Evolutionary conservation across 2,888 invertebrate species (phyloP).

Genomic region (Lepetodrilus schrolli): DNA sequence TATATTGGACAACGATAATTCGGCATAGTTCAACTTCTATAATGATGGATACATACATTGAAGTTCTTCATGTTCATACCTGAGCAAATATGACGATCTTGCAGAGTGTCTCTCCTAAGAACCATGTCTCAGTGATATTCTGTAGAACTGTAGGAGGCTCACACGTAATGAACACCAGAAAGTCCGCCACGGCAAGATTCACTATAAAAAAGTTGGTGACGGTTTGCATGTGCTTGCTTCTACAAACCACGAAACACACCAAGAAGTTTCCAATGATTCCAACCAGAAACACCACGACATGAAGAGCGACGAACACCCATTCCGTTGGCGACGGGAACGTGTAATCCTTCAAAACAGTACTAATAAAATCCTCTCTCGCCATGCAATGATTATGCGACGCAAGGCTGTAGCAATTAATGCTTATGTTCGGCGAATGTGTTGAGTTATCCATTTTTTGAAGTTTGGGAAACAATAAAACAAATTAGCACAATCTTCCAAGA

Average conservation of each 20-base stretch:
- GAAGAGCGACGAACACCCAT: constrained; percentile 86
- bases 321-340: constrained; percentile 78
- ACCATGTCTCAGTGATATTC: constrained; percentile 96
- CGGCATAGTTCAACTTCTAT: no score
- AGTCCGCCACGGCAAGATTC: constrained; percentile 88
- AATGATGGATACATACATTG: no score
- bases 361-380: constrained; percentile 20
- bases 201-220: constrained; percentile 96
- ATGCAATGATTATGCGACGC: neutral
- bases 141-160: constrained; percentile 90
- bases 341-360: constrained; percentile 54
- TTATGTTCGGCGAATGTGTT: neutral
- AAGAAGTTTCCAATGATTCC: constrained; percentile 90
- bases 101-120: constrained; percentile 86
- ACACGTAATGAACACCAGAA: constrained; percentile 91
- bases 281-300: constrained; percentile 85
- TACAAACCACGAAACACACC: constrained; percentile 90
- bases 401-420: neutral
- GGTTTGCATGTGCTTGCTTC: constrained; percentile 91
- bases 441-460: neutral
- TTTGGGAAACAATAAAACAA: no score
- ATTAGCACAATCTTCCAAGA: no score
- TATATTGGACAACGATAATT: no score
- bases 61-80: no score
- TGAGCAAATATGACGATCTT: constrained; percentile 92